Evolutionary conservation across 2,113 vertebrate genomes (phyloP), one percentile per base, ranked within the genome.

Genomic region (Gallinago paraguaiae): DNA sequence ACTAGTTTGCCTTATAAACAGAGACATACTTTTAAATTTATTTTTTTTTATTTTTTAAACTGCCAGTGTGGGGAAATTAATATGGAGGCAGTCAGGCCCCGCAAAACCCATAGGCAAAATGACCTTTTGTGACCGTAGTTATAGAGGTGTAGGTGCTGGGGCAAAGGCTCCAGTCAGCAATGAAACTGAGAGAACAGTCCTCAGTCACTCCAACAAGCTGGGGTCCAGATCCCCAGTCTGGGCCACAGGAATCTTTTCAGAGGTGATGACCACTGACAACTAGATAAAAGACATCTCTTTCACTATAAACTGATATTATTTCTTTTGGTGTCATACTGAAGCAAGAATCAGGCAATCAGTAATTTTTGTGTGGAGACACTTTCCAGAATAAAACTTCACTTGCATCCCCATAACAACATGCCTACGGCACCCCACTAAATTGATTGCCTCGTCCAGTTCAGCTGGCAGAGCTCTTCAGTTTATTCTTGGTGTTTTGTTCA

Each of bases 1-100:
- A 61, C 14, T 35, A 30, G 17, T 45, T 61, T 82, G 33, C 18
- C 30, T 79, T 86, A 64, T 8, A 24, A 95, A 88, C 28, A 69
- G 13, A 48, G 56, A 0, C 0, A 23, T 53, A 9, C 2, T 1
- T 8, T 74, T 43, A 43, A 39, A 12, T 39, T 48, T 71, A 71
- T 39, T n/a, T 33, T 64, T 45, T 37, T 64, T 45, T 33, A 48
- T 79, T 54, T 61, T 10, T 22, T 6, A 37, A 92, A 39, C 18
- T 68, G 35, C 22, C n/a, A 9, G 0, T 61, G 24, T 37, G 19
- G 12, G 30, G 15, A 79, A 89, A 84, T 12, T 17, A 48, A 46
- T 30, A 31, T 3, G 13, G 41, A 76, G 31, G 31, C 30, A 76
- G 33, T 39, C 35, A 88, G 67, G n/a, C 3, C 24, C 9, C 78